These are phyloP conservation scores for Scaptomyza caliginosa DNA, from an alignment of 2,888 invertebrate species.

Conservation along the genomic window DNA sequence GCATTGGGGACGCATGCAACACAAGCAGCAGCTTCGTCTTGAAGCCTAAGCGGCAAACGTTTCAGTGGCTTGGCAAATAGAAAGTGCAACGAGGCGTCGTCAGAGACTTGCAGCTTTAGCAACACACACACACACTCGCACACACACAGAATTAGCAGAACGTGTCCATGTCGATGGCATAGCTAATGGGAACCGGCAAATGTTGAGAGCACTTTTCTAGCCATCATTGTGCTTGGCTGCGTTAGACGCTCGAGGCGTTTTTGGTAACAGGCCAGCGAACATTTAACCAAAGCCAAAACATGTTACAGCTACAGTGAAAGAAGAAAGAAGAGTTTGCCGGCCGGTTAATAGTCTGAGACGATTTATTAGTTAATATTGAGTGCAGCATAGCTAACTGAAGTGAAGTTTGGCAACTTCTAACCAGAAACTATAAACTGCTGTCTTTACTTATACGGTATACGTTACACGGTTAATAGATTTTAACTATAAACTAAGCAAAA, in stretches of 20 bases:
- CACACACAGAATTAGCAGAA: slow-evolving; percentile 44
- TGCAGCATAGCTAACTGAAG: neutral
- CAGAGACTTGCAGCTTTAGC: slow-evolving; percentile 24
- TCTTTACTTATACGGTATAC: neutral
- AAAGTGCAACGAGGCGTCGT: slow-evolving; percentile 64
- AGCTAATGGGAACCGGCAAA: slow-evolving; percentile 22
- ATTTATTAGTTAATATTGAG: slow-evolving; percentile 22
- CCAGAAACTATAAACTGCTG: neutral
- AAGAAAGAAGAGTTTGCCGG: slow-evolving; percentile 28
- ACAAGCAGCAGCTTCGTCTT: slow-evolving; percentile 8
- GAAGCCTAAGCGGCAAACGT: slow-evolving; percentile 27
- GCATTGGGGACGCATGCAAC: slow-evolving; percentile 51
- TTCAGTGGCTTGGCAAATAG: slow-evolving; percentile 70
- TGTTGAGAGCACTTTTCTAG: slow-evolving; percentile 23
- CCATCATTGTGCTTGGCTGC: slow-evolving; percentile 52
- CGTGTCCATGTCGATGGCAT: slow-evolving; percentile 55
- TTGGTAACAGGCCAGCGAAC: slow-evolving; percentile 35
- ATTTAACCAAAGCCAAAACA: slow-evolving; percentile 34
- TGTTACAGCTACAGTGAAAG: slow-evolving; percentile 1
- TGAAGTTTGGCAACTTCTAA: slow-evolving; percentile 22
- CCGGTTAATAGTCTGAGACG: slow-evolving; percentile 7
- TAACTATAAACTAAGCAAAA: neutral
- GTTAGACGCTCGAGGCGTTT: slow-evolving; percentile 46
- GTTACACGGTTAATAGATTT: neutral
- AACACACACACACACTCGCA: slow-evolving; percentile 1